phyloP scores from a whole-genome alignment of 2,888 invertebrate genomes.

The Diaphora mendica region DNA sequence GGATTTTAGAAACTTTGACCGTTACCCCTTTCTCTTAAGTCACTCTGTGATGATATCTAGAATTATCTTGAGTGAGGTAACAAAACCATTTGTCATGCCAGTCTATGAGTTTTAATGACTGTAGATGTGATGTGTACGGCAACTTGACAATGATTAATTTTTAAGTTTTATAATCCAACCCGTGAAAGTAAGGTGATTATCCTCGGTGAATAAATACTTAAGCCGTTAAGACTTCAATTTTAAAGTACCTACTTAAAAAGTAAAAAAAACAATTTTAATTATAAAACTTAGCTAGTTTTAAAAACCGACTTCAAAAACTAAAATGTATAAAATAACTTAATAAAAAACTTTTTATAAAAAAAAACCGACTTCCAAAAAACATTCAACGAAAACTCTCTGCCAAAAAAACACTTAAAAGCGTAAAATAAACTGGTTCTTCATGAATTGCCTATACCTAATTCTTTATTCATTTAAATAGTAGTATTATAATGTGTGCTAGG shows the following conservation, averaged over 20 bases:
- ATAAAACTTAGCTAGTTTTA: no score
- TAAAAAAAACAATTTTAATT: neutral
- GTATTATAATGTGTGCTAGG: no score
- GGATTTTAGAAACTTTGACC: slow-evolving; percentile 23
- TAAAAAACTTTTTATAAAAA: no score
- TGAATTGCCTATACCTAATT: no score
- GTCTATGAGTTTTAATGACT: slow-evolving; percentile 38
- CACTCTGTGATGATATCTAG: slow-evolving; percentile 30
- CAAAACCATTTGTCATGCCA: slow-evolving; percentile 35
- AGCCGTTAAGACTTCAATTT: neutral
- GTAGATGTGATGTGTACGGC: slow-evolving; percentile 11
- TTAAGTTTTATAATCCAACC: neutral
- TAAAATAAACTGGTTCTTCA: no score
- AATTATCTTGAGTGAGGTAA: slow-evolving; percentile 26
- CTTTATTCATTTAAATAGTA: no score
- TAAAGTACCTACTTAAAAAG: neutral
- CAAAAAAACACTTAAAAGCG: no score
- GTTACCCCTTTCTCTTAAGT: slow-evolving; percentile 26
- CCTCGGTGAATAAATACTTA: neutral
- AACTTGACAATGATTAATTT: slow-evolving; percentile 29
- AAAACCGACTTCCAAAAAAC: no score
- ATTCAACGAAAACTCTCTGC: no score
- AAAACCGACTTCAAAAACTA: no score
- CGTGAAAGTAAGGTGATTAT: slow-evolving; percentile 16
- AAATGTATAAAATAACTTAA: no score